phyloP scores from a whole-genome alignment of 2,797 vertebrate genomes.

The Hydrocynus forskahlii region DNA sequence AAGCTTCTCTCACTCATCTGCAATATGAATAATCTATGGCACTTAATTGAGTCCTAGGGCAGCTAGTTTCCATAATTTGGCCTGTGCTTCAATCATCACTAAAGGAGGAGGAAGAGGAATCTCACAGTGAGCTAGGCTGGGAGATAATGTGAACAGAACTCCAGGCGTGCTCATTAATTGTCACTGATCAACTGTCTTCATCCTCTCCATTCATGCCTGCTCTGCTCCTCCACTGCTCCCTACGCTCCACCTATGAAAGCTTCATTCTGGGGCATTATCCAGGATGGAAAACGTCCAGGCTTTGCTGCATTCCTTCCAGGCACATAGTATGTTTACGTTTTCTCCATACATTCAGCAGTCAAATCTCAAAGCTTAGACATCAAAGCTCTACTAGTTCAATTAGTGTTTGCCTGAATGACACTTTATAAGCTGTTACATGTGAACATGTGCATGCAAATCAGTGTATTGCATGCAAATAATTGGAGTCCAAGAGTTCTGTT shows the following conservation, averaged over 20 bases:
- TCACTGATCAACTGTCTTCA: constrained; percentile 76
- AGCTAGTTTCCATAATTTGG: constrained; percentile 70
- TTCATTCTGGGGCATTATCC: constrained; percentile 27
- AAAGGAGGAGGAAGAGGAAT: constrained; percentile 58
- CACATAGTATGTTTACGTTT: neutral
- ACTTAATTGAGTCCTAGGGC: constrained; percentile 78
- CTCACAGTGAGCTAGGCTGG: constrained; percentile 66
- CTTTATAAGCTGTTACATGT: too few relatives aligned
- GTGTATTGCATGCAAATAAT: too few relatives aligned
- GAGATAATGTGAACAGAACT: constrained; percentile 74
- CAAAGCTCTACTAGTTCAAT: neutral
- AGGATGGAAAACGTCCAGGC: constrained; percentile 5
- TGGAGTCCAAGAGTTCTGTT: neutral
- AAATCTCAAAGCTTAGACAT: neutral
- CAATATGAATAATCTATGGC: constrained; percentile 74
- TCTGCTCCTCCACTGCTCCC: constrained; percentile 39
- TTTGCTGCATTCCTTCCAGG: neutral
- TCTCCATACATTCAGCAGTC: neutral
- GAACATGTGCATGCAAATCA: too few relatives aligned
- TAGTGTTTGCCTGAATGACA: neutral
- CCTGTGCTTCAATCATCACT: constrained; percentile 65
- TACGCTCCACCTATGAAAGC: constrained; percentile 31
- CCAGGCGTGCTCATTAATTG: constrained; percentile 76
- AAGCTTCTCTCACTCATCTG: constrained; percentile 64
- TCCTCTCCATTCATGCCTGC: constrained; percentile 39